phyloP scores from a whole-genome alignment of 2,888 invertebrate genomes.

The Mantis religiosa region DNA sequence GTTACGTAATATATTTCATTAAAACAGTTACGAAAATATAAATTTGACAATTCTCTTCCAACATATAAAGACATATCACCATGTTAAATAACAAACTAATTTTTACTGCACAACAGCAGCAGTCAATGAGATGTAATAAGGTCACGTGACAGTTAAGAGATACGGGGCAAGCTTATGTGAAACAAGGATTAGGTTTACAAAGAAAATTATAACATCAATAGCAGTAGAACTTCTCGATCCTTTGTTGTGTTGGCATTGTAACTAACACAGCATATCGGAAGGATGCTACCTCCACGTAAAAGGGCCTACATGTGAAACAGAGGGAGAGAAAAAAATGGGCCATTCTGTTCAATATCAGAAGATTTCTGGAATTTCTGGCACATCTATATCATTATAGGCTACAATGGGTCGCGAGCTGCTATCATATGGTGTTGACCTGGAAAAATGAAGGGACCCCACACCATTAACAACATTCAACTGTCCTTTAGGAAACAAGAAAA shows the following conservation, averaged over 20 bases:
- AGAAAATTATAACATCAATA: neutral
- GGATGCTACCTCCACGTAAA: neutral
- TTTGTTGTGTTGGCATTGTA: neutral
- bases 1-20: too few species aligned
- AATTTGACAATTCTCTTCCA: too few species aligned
- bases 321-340: too few species aligned
- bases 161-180: too few species aligned
- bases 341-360: neutral
- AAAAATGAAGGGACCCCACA: slow-evolving; percentile 18
- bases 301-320: neutral
- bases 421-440: slow-evolving; percentile 21
- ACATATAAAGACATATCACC: too few species aligned
- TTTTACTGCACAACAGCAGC: too few species aligned
- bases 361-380: slow-evolving; percentile 47
- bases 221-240: neutral
- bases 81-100: too few species aligned
- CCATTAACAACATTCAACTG: neutral
- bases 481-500: neutral
- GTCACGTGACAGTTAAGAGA: too few species aligned
- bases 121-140: too few species aligned
- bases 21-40: too few species aligned
- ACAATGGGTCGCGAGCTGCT: slow-evolving; percentile 43
- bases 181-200: neutral
- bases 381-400: slow-evolving; percentile 54
- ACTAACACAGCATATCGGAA: neutral